These are phyloP conservation scores for Lissonota sp. DNA, from an alignment of 2,888 invertebrate species.

Conservation along the genomic window DNA sequence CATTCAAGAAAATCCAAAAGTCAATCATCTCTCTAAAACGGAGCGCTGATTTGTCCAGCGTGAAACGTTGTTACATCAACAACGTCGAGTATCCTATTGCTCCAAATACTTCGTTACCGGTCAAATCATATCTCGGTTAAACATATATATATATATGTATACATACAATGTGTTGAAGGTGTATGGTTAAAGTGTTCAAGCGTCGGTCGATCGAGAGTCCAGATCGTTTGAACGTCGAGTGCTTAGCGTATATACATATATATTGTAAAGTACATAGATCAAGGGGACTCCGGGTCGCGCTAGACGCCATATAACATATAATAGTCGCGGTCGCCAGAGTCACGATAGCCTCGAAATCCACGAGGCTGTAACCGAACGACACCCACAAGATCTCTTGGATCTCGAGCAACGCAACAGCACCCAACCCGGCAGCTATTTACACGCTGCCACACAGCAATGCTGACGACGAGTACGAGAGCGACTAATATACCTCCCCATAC, in stretches of 20 bases:
- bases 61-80: background rate
- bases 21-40: too few species aligned
- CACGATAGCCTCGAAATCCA: slow-evolving; percentile 80
- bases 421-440: slow-evolving; percentile 61
- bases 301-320: slow-evolving; percentile 17
- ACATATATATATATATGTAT: background rate
- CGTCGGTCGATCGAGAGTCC: slow-evolving; percentile 45
- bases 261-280: slow-evolving; percentile 51
- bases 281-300: slow-evolving; percentile 60
- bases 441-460: slow-evolving; percentile 45
- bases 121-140: slow-evolving; percentile 30
- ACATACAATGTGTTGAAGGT: background rate
- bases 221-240: slow-evolving; percentile 61
- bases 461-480: slow-evolving; percentile 38
- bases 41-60: too few species aligned
- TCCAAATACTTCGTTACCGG: slow-evolving; percentile 69
- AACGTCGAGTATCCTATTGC: slow-evolving; percentile 70
- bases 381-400: slow-evolving; percentile 56
- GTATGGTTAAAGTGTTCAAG: slow-evolving; percentile 28
- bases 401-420: slow-evolving; percentile 52
- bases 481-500: slow-evolving; percentile 20
- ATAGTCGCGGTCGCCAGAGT: slow-evolving; percentile 71
- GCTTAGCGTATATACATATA: slow-evolving; percentile 30
- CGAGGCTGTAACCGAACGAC: slow-evolving; percentile 52
- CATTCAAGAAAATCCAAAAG: too few species aligned